Evolutionary conservation across 2,888 invertebrate species (phyloP), one percentile per base, ranked within the genome.

Genomic region (Plebejus argus): DNA sequence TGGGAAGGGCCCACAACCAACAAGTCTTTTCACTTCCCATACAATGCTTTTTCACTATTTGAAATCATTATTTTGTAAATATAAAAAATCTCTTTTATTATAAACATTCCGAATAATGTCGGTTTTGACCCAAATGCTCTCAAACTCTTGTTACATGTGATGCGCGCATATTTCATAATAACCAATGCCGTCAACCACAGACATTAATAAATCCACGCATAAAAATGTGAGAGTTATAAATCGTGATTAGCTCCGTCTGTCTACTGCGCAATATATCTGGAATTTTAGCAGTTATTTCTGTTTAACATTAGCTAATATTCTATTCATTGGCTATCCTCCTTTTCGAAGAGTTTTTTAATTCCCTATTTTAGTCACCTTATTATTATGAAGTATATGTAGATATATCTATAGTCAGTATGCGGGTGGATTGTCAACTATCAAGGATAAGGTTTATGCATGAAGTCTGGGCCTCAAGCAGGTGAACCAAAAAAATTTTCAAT

Each of bases 201-300:
- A 70, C 39, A 71, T 71, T 71, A 71, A 71, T 71, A 71, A 66
- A 39, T 71, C 71, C 39, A 3, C 39, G 39, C 71, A 71, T 70
- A 70, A 71, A 71, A 71, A 71, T 71, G 71, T n/a, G n/a, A n/a
- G 35, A 12, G 4, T 53, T 39, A 71, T 71, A 71, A 71, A 71
- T 71, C 71, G n/a, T 20, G 35, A 71, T 71, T 71, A 61, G 61
- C 61, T 66, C 6, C 28, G 66, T 66, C 66, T 33, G 66, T 66
- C 66, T 28, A 28, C 28, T 66, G 28, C 66, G 66, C 66, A 66
- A 33, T 66, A 33, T 66, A 66, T 66, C 66, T 33, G 23, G 28
- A 66, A 66, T 66, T 66, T 66, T 12, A 66, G 18, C 15, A 15
- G 28, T 15, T 66, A 66, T 66, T 66, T 66, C 23, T 66, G 66